phyloP scores from a whole-genome alignment of 2,888 invertebrate species.

The Drosophila anomelani region DNA sequence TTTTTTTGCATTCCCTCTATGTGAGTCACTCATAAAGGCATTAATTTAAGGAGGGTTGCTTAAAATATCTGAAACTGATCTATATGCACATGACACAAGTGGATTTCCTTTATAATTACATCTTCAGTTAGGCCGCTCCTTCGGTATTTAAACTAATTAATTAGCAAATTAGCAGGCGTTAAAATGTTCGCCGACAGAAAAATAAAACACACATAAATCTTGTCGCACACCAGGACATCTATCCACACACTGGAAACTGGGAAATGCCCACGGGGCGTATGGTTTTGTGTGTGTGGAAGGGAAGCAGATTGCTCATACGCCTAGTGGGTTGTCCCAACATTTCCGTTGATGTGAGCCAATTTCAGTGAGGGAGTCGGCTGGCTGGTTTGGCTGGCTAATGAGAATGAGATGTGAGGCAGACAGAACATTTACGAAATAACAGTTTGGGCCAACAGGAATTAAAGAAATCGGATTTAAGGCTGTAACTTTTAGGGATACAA shows the following conservation, averaged over 20 bases:
- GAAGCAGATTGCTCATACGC: conserved; percentile 60
- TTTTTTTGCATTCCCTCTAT: neutral
- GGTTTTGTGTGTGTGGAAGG: conserved; percentile 44
- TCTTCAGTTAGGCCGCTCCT: conserved; percentile 4
- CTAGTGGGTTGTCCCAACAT: conserved; percentile 55
- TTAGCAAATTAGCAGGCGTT: conserved; percentile 77
- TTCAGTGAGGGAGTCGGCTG: neutral
- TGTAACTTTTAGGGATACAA: neutral
- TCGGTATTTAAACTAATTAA: conserved; percentile 69
- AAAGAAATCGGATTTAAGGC: neutral
- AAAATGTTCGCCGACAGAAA: conserved; percentile 70
- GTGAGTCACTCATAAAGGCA: conserved; percentile 64
- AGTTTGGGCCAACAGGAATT: neutral
- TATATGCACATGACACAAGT: conserved; percentile 15
- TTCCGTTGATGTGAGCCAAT: conserved; percentile 36
- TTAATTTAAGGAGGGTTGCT: conserved; percentile 54
- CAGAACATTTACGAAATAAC: neutral
- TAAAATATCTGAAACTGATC: conserved; percentile 24
- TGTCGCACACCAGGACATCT: conserved; percentile 66
- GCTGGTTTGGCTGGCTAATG: conserved; percentile 21
- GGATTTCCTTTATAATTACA: conserved; percentile 24
- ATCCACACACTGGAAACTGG: conserved; percentile 12
- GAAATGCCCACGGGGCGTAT: conserved; percentile 57
- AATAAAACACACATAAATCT: conserved; percentile 75
- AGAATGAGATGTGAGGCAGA: conserved; percentile 4